Evolutionary conservation across 2,797 vertebrate genomes (phyloP), one percentile per base, ranked within the genome.

Genomic region (Sebastes dallii): DNA sequence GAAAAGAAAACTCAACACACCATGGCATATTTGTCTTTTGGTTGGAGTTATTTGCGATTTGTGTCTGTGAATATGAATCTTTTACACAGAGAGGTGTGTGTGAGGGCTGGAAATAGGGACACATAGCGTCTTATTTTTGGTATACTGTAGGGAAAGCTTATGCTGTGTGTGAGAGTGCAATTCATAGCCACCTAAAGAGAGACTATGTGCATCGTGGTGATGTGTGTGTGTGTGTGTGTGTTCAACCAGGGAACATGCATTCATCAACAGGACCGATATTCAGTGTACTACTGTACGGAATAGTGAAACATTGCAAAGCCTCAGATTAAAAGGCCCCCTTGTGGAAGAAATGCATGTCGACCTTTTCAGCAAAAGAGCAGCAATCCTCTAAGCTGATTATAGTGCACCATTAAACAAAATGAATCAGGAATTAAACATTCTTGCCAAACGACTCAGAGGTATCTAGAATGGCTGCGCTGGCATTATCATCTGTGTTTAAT

Each of bases 301-400:
- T 66, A 30, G 20, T 56, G 82, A 65, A 2, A 60, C 50, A n/a
- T 7, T 27, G 65, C 50, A 62, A 24, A 74, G 32, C 62, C 24
- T 82, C 62, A 18, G 62, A 67, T 77, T 59, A 24, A 80, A 82
- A 72, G 27, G 81, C 91, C 94, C 90, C 87, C 92, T 91, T 88
- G 91, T 94, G 94, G 91, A 85, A 92, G 79, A 86, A 89, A 94
- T 93, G 82, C n/a, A 22, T 13, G 32, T 14, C 12, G 52, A 62
- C 79, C 67, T 18, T 64, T 72, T 80, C 65, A 77, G 85, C 13
- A 80, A 88, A 86, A 83, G 80, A 88, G 72, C 81, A 86, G 65
- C 82, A 89, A 77, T 75, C 86, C 81, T 78, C 77, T 93, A 90
- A 94, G 87, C 86, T 72, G 91, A 92, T 92, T 94, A 93, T 72